Conservation (phyloP, 2,888 invertebrate genomes). For the Drosophila hamatofila region DNA sequence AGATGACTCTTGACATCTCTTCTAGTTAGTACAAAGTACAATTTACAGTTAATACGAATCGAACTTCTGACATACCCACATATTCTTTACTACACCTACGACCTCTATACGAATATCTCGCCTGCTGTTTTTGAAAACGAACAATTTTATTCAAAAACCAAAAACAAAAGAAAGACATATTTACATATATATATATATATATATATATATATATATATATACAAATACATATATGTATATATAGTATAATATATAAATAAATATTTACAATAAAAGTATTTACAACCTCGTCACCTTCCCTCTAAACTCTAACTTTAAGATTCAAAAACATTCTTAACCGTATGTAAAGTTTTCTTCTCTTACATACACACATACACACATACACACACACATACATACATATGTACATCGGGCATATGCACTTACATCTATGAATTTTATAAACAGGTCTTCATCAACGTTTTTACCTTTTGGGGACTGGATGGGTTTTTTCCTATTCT, state of each 20-base stretch:
- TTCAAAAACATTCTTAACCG: slow-evolving; percentile 27
- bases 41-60: slow-evolving; percentile 58
- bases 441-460: slow-evolving; percentile 74
- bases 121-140: slow-evolving; percentile 56
- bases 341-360: slow-evolving; percentile 1
- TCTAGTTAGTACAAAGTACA: slow-evolving; percentile 60
- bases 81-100: slow-evolving; percentile 13
- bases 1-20: slow-evolving; percentile 34
- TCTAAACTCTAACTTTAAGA: slow-evolving; percentile 14
- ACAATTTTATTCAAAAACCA: slow-evolving; percentile 36
- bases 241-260: slow-evolving; percentile 13
- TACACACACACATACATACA: slow-evolving; percentile 36
- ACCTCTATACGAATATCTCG: slow-evolving; percentile 63
- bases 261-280: slow-evolving; percentile 43
- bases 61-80: slow-evolving; percentile 7
- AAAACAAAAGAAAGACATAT: slow-evolving; percentile 8
- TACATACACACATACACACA: slow-evolving; percentile 19
- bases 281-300: slow-evolving; percentile 38
- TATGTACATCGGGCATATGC: slow-evolving; percentile 28
- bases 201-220: slow-evolving; percentile 5
- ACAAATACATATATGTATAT: slow-evolving; percentile 7
- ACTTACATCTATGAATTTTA: slow-evolving; percentile 65
- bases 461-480: slow-evolving; percentile 76
- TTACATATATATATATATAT: slow-evolving; percentile 26
- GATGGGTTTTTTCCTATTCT: slow-evolving; percentile 73